Base-by-base conservation (phyloP, 2,113 vertebrate species). In the Mesembrinibis cayennensis region DNA sequence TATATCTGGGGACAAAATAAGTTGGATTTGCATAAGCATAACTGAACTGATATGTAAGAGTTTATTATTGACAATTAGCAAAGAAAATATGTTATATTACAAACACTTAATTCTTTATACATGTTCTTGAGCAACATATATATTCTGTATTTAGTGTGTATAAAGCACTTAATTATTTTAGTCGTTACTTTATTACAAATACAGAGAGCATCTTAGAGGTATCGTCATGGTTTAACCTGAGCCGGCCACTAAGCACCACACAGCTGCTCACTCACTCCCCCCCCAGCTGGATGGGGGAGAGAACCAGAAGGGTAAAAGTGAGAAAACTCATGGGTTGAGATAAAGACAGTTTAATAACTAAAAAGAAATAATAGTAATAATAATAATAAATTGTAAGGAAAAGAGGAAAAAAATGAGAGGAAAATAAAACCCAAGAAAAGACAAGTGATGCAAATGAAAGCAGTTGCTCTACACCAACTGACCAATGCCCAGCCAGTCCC, bases 241-340 rank as follows among this genome's bases (percentile, higher is more conserved):
- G 61, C 7, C 0, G 1, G 36, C 14, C 56, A 22, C 13, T 27
- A 38, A 79, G 15, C 23, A 5, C 29, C 22, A 19, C 7, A 11
- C 5, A 38, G 19, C 9, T 3, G 2, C 32, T 91, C 0, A 0
- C 32, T 69, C 11, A 4, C 23, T 84, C 4, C 22, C 15, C 15
- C 6, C 23, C 10, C 1, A 2, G 2, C 25, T 10, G 11, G 29
- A 23, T 50, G 10, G 11, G 12, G 34, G 42, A 82, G 45, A 95
- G 25, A 69, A 87, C n/a, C 20, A 8, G 15, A 65, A 77, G 8
- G 17, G 11, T 69, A 22, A 69, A 90, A 84, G 34, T 50, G n/a
- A 58, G 27, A 52, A 52, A 45, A 62, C 7, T 36, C 2, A 1
- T 19, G 16, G 5, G 5, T 14, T 73, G 32, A 69, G 49, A 50